Conservation (phyloP, 2,797 vertebrate species). For the Gymnothorax javanicus region DNA sequence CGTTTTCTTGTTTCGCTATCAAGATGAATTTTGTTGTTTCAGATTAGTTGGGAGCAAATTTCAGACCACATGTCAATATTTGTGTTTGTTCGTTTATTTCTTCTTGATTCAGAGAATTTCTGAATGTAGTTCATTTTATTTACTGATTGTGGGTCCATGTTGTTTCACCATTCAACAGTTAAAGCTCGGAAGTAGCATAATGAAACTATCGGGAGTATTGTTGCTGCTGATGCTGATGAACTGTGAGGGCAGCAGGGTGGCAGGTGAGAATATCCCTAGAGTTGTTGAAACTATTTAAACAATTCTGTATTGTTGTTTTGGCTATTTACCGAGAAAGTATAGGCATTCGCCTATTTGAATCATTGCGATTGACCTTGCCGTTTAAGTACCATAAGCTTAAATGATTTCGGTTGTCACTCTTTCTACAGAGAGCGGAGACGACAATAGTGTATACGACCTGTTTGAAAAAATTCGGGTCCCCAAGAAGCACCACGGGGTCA, state of each 20-base stretch:
- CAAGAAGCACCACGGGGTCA: slow-evolving; percentile 82
- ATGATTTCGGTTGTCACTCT: slow-evolving; percentile 36
- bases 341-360: not conserved
- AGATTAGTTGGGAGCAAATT: not conserved
- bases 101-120: not conserved
- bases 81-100: not conserved
- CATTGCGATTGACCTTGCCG: not conserved
- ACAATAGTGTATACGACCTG: slow-evolving; percentile 91
- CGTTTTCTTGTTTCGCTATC: not conserved
- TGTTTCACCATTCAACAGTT: slow-evolving; percentile 26
- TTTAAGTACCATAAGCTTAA: not conserved
- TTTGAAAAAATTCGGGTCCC: slow-evolving; percentile 82
- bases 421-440: slow-evolving; percentile 77
- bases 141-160: not conserved
- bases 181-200: slow-evolving; percentile 57
- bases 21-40: not conserved
- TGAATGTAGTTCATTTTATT: not conserved
- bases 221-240: slow-evolving; percentile 75
- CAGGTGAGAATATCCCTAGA: slow-evolving; percentile 77
- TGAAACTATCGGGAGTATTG: slow-evolving; percentile 77
- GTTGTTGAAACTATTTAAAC: not conserved
- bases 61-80: too few relatives aligned
- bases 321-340: not conserved
- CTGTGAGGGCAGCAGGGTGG: slow-evolving; percentile 71
- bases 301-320: not conserved